phyloP scores from a whole-genome alignment of 2,888 invertebrate genomes.

The Machimus rusticus region DNA sequence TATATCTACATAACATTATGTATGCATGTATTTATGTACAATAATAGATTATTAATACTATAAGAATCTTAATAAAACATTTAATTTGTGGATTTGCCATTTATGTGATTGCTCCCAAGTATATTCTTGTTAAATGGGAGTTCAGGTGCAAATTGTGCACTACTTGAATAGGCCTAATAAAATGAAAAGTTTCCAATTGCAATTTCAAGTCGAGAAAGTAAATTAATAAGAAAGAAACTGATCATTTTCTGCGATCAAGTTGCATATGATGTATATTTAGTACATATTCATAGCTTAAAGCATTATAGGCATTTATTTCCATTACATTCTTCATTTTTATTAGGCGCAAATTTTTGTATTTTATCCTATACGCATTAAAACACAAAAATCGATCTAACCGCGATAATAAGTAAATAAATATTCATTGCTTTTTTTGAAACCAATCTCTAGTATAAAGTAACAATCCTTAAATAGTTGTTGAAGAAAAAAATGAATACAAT shows the following conservation, averaged over 20 bases:
- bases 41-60: neutral
- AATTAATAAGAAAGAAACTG: neutral
- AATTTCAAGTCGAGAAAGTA: neutral
- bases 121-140: neutral
- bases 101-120: neutral
- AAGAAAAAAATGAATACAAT: neutral
- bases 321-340: neutral
- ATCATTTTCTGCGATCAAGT: neutral
- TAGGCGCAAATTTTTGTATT: neutral
- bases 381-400: neutral
- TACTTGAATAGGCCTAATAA: neutral
- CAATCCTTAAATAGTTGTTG: neutral
- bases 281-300: neutral
- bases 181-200: neutral
- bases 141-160: neutral
- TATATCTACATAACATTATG: neutral
- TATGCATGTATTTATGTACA: neutral
- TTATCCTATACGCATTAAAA: neutral
- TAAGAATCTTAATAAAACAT: neutral
- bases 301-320: neutral
- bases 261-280: neutral
- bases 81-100: neutral
- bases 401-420: neutral
- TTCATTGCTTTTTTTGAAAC: neutral
- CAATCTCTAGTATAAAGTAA: neutral